These are phyloP conservation scores for Phrynocephalus forsythii DNA, from an alignment of 2,797 vertebrate species.

Conservation along the genomic window DNA sequence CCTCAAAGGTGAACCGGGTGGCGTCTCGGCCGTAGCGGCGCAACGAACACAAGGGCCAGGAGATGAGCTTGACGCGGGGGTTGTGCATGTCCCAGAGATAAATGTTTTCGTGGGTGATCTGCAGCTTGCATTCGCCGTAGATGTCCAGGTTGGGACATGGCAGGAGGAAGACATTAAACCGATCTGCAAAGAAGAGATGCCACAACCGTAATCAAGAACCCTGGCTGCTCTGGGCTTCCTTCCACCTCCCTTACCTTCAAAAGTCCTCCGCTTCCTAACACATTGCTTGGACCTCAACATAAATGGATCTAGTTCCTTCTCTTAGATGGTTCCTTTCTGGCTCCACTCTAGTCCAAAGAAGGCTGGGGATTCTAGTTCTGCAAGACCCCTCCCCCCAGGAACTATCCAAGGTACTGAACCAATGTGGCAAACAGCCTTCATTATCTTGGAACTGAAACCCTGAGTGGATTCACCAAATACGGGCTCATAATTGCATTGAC, in stretches of 20 bases:
- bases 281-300: not conserved
- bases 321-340: no score
- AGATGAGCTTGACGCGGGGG: conserved; percentile 86
- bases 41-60: conserved; percentile 89
- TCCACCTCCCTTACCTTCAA: no score
- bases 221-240: not conserved
- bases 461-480: no score
- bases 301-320: no score
- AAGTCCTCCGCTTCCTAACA: not conserved
- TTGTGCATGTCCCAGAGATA: conserved; percentile 91
- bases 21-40: conserved; percentile 87
- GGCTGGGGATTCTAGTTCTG: no score
- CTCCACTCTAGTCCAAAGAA: no score
- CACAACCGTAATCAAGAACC: no score
- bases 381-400: no score
- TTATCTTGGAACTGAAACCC: no score
- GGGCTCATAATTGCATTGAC: no score
- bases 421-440: no score
- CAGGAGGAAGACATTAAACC: conserved; percentile 88
- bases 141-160: conserved; percentile 88
- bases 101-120: conserved; percentile 91
- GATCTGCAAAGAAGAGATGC: conserved; percentile 73
- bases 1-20: conserved; percentile 89
- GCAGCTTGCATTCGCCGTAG: conserved; percentile 89
- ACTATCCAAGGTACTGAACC: no score